Base-by-base conservation (phyloP, 1,140 invertebrate species). In the Drosophila miranda region DNA sequence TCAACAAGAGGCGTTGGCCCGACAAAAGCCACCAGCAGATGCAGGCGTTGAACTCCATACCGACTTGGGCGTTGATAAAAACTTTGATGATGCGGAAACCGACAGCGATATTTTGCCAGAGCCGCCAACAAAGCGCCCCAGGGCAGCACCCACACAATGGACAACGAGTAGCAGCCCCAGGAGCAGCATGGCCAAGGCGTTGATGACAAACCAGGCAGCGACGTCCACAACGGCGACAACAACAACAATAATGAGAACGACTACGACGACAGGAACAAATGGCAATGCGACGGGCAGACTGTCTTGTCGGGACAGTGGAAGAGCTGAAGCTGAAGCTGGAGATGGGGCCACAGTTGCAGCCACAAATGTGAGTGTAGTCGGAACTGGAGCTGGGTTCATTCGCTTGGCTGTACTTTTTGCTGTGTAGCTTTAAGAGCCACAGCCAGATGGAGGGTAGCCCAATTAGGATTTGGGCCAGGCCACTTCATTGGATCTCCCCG, bases 41-140 rank as follows among this genome's bases (percentile, higher is more conserved):
- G 38, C 63, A 56, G 70, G 43, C 60, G 79, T 71, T 67, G 70
- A 72, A 68, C 71, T 63, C 66, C 44, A 38, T 38, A 58, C 56
- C 16, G 70, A 62, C 80, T 77, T 80, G 64, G 42, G 41, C 43
- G 68, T 28, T 86, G 81, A 87, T 86, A 87, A 87, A 78, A 87
- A 82, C 74, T 80, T 72, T 79, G 79, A 89, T 89, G 89, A 87
- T 68, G 71, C 70, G 76, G 84, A 90, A 83, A 83, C 81, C 55
- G 89, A 90, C 89, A 90, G 89, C 72, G 89, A 90, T 86, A 90
- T 90, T 89, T 77, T 90, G 61, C 89, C 89, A 23, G 89, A 90
- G 75, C 84, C 89, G 38, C 89, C 89, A 57, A 90, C 89, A 66
- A 90, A 90, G 71, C 75, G 80, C 52, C 89, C 89, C 44, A 75